Conservation (phyloP, 1,140 invertebrate species). For the Drosophila orosa region DNA sequence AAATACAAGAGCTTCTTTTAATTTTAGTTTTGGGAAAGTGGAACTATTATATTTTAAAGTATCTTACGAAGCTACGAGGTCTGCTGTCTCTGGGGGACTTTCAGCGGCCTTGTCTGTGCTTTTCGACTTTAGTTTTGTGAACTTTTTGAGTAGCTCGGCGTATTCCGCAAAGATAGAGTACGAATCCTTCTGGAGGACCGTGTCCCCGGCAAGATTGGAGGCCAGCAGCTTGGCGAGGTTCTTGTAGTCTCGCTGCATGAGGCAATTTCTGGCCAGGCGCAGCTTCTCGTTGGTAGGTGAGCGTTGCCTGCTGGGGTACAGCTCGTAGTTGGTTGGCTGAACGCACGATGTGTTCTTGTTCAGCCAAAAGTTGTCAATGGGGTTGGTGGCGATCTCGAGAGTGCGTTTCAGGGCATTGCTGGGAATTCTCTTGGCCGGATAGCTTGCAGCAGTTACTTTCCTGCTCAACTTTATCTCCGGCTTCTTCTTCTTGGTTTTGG, state of each 20-base stretch:
- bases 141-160: slow-evolving; percentile 7
- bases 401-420: slow-evolving; percentile 16
- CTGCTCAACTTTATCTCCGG: neutral
- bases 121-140: neutral
- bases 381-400: slow-evolving; percentile 11
- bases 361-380: slow-evolving; percentile 13
- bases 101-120: neutral
- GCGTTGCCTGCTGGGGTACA: neutral
- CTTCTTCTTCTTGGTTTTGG: neutral
- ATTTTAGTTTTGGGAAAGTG: neutral
- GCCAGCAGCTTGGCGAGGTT: slow-evolving; percentile 31
- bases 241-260: slow-evolving; percentile 20
- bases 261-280: slow-evolving; percentile 11
- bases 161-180: slow-evolving; percentile 2
- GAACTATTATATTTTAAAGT: neutral
- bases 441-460: neutral
- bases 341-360: slow-evolving; percentile 10
- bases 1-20: slow-evolving; percentile 34
- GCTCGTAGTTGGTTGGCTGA: neutral
- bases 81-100: neutral
- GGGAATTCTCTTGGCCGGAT: slow-evolving; percentile 21
- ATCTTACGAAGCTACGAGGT: neutral
- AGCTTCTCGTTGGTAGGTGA: slow-evolving; percentile 19
- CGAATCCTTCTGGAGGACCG: neutral
- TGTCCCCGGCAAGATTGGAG: slow-evolving; percentile 15